Percentiles rank a stretch among this genome's conserved stretches.
These are phyloP conservation scores for Hololepta plana DNA, from an alignment of 2,888 invertebrate genomes.

Conservation along the genomic window DNA sequence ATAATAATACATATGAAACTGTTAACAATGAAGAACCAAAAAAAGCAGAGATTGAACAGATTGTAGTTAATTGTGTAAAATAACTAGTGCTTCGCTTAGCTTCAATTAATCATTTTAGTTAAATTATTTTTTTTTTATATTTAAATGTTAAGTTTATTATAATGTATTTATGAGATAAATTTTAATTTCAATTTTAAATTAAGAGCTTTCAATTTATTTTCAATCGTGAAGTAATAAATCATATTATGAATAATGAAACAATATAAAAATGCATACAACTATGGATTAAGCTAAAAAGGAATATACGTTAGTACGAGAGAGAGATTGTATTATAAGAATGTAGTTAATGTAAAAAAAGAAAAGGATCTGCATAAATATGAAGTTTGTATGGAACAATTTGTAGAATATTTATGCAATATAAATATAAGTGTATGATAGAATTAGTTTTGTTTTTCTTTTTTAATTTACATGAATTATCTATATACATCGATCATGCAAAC, in stretches of 20 bases:
- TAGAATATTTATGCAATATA: constrained; percentile 18
- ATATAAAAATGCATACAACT: constrained; percentile 2
- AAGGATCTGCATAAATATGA: constrained; percentile 13
- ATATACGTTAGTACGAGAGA: constrained; percentile 6
- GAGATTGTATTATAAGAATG: not conserved
- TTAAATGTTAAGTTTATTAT: not conserved
- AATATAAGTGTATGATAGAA: constrained; percentile 21
- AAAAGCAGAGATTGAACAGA: too few relatives aligned
- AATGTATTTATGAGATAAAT: constrained; percentile 3
- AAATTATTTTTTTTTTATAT: too few relatives aligned
- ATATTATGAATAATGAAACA: constrained; percentile 3
- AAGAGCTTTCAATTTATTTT: too few relatives aligned
- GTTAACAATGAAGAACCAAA: too few relatives aligned
- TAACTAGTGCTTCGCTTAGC: constrained; percentile 7
- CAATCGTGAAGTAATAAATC: constrained; percentile 5
- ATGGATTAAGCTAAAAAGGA: too few relatives aligned
- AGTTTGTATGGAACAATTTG: constrained; percentile 14
- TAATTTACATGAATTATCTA: constrained; percentile 19
- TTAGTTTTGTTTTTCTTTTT: too few relatives aligned
- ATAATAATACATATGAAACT: too few relatives aligned
- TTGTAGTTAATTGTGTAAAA: too few relatives aligned
- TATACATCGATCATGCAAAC: constrained; percentile 12
- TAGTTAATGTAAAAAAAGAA: constrained; percentile 2
- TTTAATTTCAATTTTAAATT: constrained; percentile 8
- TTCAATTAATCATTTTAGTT: constrained; percentile 1